Evolutionary conservation across 2,888 invertebrate species (phyloP), one percentile per base, ranked within the genome.

Genomic region (Eumerus sabulonum): DNA sequence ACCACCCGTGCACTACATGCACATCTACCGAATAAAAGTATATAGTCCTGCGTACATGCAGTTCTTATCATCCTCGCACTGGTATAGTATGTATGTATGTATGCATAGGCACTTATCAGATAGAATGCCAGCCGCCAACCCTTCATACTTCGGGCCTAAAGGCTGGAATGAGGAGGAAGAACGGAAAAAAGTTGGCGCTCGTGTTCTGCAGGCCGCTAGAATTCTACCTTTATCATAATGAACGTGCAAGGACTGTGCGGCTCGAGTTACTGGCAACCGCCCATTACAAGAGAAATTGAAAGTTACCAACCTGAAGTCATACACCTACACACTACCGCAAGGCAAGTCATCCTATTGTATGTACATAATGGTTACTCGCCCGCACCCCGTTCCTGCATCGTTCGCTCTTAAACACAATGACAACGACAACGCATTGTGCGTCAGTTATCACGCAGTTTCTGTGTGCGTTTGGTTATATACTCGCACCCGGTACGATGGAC

Each of bases 361-460:
- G 60, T 36, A 35, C 14, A 53, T 42, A 48, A 11, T 54, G 59
- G 48, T 42, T 45, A 53, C 53, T 44, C 12, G 13, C 38, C 60
- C 60, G 44, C 40, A 16, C 53, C 45, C 16, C 35, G 11, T 45
- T 59, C 63, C 14, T 68, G 74, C 74, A 74, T 56, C 68, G 76
- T 64, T 54, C 54, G 60, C 38, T 18, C 63, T 47, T 64, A 66
- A 76, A 18, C 64, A 59, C 71, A 71, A 76, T 76, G 71, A 27
- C 27, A 71, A 71, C 76, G 71, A 27, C 27, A 71, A 71, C 76
- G 76, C 76, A 76, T 76, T 76, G 64, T 70, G 47, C 48, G 63
- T 70, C 70, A 16, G 59, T 59, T 47, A 47, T 59, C 18, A 57
- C 57, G 47, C 51, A 64, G 36, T 76, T 47, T 70, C 27, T 53